Evolutionary conservation across 1,140 invertebrate species (phyloP).

Genomic region (Formica exsecta): DNA sequence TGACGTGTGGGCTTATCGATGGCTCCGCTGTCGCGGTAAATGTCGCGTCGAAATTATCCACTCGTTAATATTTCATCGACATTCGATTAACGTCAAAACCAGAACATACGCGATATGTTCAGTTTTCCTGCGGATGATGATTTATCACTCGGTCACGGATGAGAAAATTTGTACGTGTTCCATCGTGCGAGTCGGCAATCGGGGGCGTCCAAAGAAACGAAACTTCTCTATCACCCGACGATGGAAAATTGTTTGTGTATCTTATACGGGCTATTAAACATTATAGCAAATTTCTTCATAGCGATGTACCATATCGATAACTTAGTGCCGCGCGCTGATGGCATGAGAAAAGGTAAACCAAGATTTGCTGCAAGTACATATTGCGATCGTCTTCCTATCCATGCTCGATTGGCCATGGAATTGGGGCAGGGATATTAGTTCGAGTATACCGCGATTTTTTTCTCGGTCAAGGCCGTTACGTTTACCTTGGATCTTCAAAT

Average conservation of each 20-base stretch:
- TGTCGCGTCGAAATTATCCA: constrained; percentile 55
- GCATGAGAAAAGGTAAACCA: constrained; percentile 47
- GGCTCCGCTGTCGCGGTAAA: constrained; percentile 2
- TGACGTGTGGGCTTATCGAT: constrained; percentile 19
- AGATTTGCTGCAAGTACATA: constrained; percentile 37
- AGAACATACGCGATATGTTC: constrained; percentile 3
- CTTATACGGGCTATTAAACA: constrained; percentile 50
- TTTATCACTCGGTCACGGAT: constrained; percentile 55
- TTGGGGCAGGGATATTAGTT: constrained; percentile 16
- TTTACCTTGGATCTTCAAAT: constrained; percentile 31
- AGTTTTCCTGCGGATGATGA: constrained; percentile 53
- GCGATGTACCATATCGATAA: constrained; percentile 61
- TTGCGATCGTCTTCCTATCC: constrained; percentile 9
- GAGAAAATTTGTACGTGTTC: constrained; percentile 38
- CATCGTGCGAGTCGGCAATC: not conserved
- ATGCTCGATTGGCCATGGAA: constrained; percentile 44
- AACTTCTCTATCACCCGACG: not conserved
- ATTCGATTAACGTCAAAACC: constrained; percentile 48
- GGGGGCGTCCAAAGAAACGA: not conserved
- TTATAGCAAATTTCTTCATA: constrained; percentile 26
- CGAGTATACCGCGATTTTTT: constrained; percentile 48
- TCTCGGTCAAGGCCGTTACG: constrained; percentile 44
- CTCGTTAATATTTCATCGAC: constrained; percentile 72
- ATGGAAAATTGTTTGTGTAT: constrained; percentile 32
- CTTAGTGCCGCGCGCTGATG: constrained; percentile 23